A percentile compares a stretch with the other conserved stretches of the same genome.
Evolutionary conservation across 2,797 vertebrate genomes (phyloP).

Genomic region (Fistularia commersonii): DNA sequence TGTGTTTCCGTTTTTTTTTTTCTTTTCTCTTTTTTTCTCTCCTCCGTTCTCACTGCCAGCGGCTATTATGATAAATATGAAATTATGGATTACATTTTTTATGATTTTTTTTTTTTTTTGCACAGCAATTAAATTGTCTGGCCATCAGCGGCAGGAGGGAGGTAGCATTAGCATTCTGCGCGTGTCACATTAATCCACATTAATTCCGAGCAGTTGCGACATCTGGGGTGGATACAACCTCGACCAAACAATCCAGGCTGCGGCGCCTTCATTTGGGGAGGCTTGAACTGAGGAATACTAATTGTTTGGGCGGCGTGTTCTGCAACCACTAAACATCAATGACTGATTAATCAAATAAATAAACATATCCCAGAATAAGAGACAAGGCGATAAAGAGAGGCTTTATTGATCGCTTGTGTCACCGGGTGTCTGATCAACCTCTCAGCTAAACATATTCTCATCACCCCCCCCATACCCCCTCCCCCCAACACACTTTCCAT

Average conservation of each 20-base stretch:
- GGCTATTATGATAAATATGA: slow-evolving; percentile 78
- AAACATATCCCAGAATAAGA: slow-evolving; percentile 2
- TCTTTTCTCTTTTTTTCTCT: neutral
- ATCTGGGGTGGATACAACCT: slow-evolving; percentile 52
- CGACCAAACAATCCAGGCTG: slow-evolving; percentile 46
- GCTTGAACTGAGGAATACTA: slow-evolving; percentile 51
- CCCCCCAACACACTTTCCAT: slow-evolving; percentile 29
- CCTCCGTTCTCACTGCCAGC: slow-evolving; percentile 57
- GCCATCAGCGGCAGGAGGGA: slow-evolving; percentile 58
- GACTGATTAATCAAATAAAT: slow-evolving; percentile 20
- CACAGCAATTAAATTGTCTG: slow-evolving; percentile 70
- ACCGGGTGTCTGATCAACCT: slow-evolving; percentile 73
- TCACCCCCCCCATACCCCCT: slow-evolving; percentile 46
- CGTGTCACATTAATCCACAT: slow-evolving; percentile 58
- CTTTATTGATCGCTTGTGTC: slow-evolving; percentile 52
- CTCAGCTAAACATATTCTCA: slow-evolving; percentile 70
- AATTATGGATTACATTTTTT: slow-evolving; percentile 71
- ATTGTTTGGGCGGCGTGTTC: slow-evolving; percentile 20
- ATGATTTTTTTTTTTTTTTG: slow-evolving; percentile 38
- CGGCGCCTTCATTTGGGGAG: slow-evolving; percentile 35
- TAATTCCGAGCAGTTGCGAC: slow-evolving; percentile 62
- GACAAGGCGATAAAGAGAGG: slow-evolving; percentile 7
- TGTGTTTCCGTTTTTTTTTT: slow-evolving; percentile 50
- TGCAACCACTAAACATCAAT: slow-evolving; percentile 14
- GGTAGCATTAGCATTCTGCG: slow-evolving; percentile 69